Evolutionary conservation across 1,140 invertebrate genomes (phyloP), one percentile per base, ranked within the genome.

Genomic region (Oncopodura yosiiana): DNA sequence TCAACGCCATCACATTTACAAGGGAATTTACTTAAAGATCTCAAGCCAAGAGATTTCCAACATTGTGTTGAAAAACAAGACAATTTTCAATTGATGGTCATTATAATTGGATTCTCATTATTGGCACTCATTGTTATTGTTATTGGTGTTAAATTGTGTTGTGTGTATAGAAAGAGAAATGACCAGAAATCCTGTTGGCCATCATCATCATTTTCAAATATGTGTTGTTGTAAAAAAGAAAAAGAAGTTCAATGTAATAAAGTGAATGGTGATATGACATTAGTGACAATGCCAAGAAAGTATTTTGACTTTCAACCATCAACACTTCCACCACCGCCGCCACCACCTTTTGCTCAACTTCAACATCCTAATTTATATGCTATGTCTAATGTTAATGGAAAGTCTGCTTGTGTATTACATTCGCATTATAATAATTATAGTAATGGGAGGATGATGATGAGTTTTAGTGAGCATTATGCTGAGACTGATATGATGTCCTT

Each of bases 1-100:
- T 9, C 30, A 34, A 9, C 30, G 8, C 49, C 49, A n/a, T 14
- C n/a, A 18, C 24, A 6, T 51, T 37, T 51, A 8, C 21, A 16
- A 23, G 49, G 49, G 8, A 27, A 39, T 23, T 23, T 51, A 3
- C n/a, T 51, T 2, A 51, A 42, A 30, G 49, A 51, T 18, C 24
- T 51, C 4, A 51, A 51, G 41, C 23, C 49, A 11, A 24, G 11
- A 6, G 49, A 51, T 23, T 51, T 51, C 18, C 18, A 26, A 16
- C 37, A 42, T 21, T 51, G 49, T 19, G 6, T 34, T n/a, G 49
- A 51, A 14, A 9, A 8, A n/a, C 8, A 8, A 8, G 49, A 51
- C 26, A 24, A 39, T 14, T 39, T 51, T 32, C 19, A 41, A 41
- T 29, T 51, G 11, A 39, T 51, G 19, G 49, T 51, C n/a, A 51